A percentile compares a stretch with the other conserved stretches of the same genome.
phyloP scores from a whole-genome alignment of 2,888 invertebrate species.

The Pseudeuparius sepicola region DNA sequence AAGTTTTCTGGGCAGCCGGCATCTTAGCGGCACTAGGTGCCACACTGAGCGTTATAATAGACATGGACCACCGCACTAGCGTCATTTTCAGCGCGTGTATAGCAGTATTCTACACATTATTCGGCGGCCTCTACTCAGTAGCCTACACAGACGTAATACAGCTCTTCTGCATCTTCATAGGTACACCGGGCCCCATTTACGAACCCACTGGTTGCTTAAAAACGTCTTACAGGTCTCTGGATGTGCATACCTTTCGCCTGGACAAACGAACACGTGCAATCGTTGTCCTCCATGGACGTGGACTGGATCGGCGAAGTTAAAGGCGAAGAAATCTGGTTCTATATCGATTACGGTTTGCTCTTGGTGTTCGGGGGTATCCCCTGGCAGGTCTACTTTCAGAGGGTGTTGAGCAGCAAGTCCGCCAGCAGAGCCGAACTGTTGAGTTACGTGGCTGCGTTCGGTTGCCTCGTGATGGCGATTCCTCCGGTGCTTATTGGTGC shows the following conservation, averaged over 20 bases:
- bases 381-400: constrained; percentile 98
- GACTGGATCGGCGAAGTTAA: constrained; percentile 84
- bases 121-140: constrained; percentile 95
- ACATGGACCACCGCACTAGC: constrained; percentile 86
- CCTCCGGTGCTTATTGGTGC: constrained; percentile 96
- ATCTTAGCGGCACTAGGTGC: constrained; percentile 94
- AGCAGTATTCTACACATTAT: constrained; percentile 94
- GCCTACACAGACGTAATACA: constrained; percentile 99
- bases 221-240: no score
- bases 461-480: constrained; percentile 94
- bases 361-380: constrained; percentile 94
- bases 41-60: constrained; percentile 92
- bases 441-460: constrained; percentile 92
- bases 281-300: constrained; percentile 65
- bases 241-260: constrained; percentile 96
- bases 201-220: no score
- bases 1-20: constrained; percentile 95
- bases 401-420: constrained; percentile 92
- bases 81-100: constrained; percentile 94
- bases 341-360: constrained; percentile 80
- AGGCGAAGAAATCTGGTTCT: constrained; percentile 64
- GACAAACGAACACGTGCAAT: constrained; percentile 74
- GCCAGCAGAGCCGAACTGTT: constrained; percentile 87
- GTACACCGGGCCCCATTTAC: no score
- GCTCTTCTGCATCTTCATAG: constrained; percentile 94